These are phyloP conservation scores for Pecten maximus DNA, from an alignment of 2,888 invertebrate genomes.

Conservation along the genomic window DNA sequence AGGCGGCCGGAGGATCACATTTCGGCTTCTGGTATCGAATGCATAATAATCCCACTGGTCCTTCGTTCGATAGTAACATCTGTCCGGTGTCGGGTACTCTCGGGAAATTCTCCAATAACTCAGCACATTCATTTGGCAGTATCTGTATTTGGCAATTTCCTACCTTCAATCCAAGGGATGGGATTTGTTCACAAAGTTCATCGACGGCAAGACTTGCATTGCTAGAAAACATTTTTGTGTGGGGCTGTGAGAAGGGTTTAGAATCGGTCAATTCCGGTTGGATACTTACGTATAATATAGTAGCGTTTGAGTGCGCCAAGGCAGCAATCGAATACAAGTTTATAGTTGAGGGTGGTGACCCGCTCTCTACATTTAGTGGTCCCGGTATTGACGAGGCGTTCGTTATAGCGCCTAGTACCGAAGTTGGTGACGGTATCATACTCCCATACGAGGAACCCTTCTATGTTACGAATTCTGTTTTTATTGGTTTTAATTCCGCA, in stretches of 20 bases:
- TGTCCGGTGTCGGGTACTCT: conserved; percentile 74
- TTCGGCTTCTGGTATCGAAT: conserved; percentile 81
- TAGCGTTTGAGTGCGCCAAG: conserved; percentile 72
- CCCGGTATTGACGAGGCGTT: conserved; percentile 66
- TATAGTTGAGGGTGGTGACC: conserved; percentile 52
- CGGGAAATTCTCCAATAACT: conserved; percentile 76
- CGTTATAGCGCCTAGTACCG: conserved; percentile 64
- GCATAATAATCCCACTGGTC: conserved; percentile 77
- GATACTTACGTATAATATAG: conserved; percentile 73
- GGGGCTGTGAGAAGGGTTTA: conserved; percentile 79
- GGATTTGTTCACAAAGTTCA: conserved; percentile 50
- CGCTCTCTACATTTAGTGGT: conserved; percentile 59
- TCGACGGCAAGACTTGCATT: conserved; percentile 60
- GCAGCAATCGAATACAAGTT: conserved; percentile 76
- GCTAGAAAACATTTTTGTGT: conserved; percentile 70
- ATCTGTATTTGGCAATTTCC: conserved; percentile 80
- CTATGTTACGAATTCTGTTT: conserved; percentile 62
- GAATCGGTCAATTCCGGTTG: conserved; percentile 77
- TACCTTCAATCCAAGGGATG: conserved; percentile 68
- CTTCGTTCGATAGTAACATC: conserved; percentile 70
- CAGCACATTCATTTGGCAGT: conserved; percentile 79
- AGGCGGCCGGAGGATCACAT: conserved; percentile 79
- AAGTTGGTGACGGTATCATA: conserved; percentile 64
- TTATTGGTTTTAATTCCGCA: conserved; percentile 67
- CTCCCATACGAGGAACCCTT: conserved; percentile 74